phyloP scores from a whole-genome alignment of 2,797 vertebrate genomes.

The Glossophaga mutica region DNA sequence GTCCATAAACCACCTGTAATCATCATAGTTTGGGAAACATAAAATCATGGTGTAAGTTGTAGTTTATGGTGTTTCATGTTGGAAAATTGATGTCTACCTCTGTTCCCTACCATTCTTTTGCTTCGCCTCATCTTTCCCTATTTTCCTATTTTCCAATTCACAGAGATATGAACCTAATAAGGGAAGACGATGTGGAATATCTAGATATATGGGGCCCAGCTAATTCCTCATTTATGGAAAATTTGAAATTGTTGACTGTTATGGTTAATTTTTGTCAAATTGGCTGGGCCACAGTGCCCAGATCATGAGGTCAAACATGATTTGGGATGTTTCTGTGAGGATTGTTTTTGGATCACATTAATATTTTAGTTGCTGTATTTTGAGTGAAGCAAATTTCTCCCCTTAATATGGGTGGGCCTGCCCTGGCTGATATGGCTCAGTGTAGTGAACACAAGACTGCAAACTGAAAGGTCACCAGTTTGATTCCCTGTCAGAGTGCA shows the following conservation, averaged over 20 bases:
- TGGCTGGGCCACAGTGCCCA: not conserved
- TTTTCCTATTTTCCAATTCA: conserved; percentile 25
- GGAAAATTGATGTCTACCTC: not conserved
- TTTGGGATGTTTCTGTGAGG: not conserved
- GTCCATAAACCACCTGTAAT: not conserved
- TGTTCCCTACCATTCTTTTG: not conserved
- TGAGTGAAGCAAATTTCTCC: not conserved
- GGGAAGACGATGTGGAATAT: not conserved
- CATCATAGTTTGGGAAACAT: not conserved
- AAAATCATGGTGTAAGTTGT: not conserved
- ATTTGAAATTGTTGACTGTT: not conserved
- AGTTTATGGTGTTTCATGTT: not conserved
- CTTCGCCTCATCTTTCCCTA: not conserved
- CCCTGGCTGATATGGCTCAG: no score
- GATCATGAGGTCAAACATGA: not conserved
- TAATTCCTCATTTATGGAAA: not conserved
- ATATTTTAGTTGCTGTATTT: not conserved
- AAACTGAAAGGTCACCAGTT: no score
- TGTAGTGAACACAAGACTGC: no score
- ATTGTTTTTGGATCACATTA: not conserved
- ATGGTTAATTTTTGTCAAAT: not conserved
- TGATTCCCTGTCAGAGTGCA: no score
- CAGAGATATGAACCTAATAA: not conserved
- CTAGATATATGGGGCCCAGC: not conserved
- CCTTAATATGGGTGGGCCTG: not conserved